Percentiles rank a stretch among this genome's conserved stretches.
phyloP scores from a whole-genome alignment of 2,113 vertebrate species.

The Nothoprocta perdicaria region DNA sequence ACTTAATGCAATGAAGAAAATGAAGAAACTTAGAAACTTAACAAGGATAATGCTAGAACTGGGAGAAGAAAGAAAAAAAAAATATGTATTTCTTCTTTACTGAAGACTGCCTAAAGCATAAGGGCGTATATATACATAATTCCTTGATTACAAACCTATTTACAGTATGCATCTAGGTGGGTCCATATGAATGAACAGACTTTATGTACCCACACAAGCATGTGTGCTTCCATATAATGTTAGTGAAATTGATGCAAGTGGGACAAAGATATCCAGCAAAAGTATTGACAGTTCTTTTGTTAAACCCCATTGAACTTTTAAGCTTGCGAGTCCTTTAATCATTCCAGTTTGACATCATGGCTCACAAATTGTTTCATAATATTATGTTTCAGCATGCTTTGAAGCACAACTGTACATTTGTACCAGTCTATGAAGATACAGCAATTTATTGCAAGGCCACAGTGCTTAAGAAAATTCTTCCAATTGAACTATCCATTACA shows the following conservation, averaged over 20 bases:
- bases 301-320: not conserved
- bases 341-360: not conserved
- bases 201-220: not conserved
- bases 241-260: not conserved
- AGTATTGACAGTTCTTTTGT: not conserved
- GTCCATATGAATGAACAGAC: not conserved
- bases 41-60: not conserved
- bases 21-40: not conserved
- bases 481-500: conserved; percentile 45
- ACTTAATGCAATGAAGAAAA: not conserved
- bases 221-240: not conserved
- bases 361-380: not conserved
- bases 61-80: not conserved
- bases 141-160: not conserved
- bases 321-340: not conserved
- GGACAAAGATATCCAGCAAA: not conserved
- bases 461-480: conserved; percentile 59
- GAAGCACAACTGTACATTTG: conserved; percentile 28
- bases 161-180: not conserved
- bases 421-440: not conserved
- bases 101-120: not conserved
- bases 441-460: conserved; percentile 25
- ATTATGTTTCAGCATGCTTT: not conserved
- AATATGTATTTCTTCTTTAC: not conserved
- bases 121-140: not conserved